Conservation (phyloP, 2,797 vertebrate species). For the Myripristis jacobus region DNA sequence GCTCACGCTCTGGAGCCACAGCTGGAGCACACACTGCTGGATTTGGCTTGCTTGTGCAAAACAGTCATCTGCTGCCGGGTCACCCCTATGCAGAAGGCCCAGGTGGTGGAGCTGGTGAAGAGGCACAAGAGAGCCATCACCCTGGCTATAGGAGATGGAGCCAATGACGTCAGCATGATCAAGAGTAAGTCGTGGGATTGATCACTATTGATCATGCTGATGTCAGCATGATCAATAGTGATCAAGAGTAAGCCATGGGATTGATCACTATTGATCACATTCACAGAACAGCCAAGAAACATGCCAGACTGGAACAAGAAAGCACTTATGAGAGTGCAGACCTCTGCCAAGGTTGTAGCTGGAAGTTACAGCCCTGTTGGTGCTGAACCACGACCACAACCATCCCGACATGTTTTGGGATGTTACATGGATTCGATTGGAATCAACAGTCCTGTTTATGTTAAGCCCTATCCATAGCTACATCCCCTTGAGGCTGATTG, state of each 20-base stretch:
- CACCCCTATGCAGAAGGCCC: constrained; percentile 88
- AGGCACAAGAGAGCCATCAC: constrained; percentile 83
- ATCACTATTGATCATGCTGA: background rate
- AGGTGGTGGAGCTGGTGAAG: constrained; percentile 89
- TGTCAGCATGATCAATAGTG: background rate
- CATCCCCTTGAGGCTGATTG: too few relatives aligned
- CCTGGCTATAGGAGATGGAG: constrained; percentile 86
- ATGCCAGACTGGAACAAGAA: background rate
- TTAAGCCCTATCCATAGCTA: too few relatives aligned
- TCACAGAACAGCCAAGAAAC: background rate
- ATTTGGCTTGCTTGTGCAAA: constrained; percentile 87
- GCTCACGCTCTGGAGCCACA: constrained; percentile 84
- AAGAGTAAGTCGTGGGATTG: constrained; percentile 80
- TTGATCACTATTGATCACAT: too few relatives aligned
- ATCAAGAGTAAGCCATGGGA: too few relatives aligned
- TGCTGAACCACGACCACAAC: too few relatives aligned
- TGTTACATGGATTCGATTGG: too few relatives aligned
- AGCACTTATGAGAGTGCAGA: too few relatives aligned
- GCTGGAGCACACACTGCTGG: constrained; percentile 83
- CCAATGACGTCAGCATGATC: constrained; percentile 91
- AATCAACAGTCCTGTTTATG: too few relatives aligned
- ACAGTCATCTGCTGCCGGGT: constrained; percentile 89
- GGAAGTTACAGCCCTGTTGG: too few relatives aligned
- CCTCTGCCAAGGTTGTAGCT: too few relatives aligned
- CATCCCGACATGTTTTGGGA: too few relatives aligned